Evolutionary conservation across 2,888 invertebrate genomes (phyloP).

Genomic region (Eupithecia subfuscata): DNA sequence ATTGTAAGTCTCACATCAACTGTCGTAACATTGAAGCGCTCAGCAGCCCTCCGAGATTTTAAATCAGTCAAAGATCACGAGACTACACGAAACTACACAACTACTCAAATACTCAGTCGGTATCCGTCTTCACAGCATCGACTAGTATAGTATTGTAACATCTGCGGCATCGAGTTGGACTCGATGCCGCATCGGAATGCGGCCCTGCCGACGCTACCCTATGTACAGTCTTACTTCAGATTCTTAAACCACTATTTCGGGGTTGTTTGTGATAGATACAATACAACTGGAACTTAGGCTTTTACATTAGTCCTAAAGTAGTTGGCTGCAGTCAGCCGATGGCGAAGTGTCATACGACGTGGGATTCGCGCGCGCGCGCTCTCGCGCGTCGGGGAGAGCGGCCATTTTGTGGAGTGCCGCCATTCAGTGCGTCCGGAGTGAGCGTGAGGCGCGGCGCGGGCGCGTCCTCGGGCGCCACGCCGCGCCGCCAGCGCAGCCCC

Average conservation of each 20-base stretch:
- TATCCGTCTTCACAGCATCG: slow-evolving; percentile 3
- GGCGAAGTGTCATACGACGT: slow-evolving; percentile 59
- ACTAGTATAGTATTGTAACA: no score
- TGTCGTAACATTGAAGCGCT: neutral
- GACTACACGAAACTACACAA: slow-evolving; percentile 14
- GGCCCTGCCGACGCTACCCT: neutral
- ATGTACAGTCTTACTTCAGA: slow-evolving; percentile 3
- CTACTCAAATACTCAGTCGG: slow-evolving; percentile 31
- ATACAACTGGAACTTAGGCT: slow-evolving; percentile 2
- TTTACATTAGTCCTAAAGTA: neutral
- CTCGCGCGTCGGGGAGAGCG: slow-evolving; percentile 47
- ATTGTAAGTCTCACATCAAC: neutral
- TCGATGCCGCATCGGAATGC: slow-evolving; percentile 18
- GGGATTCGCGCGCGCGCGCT: slow-evolving; percentile 51
- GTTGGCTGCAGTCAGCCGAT: slow-evolving; percentile 37
- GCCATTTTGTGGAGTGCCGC: neutral
- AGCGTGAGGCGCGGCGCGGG: slow-evolving; percentile 51
- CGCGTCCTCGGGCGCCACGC: slow-evolving; percentile 65
- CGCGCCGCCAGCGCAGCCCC: slow-evolving; percentile 71
- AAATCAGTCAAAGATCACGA: slow-evolving; percentile 33
- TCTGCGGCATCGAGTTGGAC: slow-evolving; percentile 23
- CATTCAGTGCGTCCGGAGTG: neutral
- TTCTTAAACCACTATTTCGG: neutral
- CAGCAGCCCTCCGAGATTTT: slow-evolving; percentile 22
- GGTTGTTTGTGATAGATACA: neutral